A percentile compares a stretch with the other conserved stretches of the same genome.
Conservation (phyloP, 2,797 vertebrate genomes). For the Crenuchus spilurus region DNA sequence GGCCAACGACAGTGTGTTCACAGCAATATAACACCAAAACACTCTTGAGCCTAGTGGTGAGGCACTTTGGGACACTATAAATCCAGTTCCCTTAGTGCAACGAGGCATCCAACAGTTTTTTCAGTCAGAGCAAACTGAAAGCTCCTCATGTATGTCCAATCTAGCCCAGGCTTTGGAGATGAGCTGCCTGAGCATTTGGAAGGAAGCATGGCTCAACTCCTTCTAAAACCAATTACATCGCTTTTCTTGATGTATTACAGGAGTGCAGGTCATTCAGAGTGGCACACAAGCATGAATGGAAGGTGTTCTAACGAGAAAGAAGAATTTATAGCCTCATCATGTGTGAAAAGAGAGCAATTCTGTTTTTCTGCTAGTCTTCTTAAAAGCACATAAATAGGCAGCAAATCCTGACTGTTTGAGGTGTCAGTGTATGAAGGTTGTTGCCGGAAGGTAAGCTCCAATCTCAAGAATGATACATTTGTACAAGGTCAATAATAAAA, state of each 20-base stretch:
- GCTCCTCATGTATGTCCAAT: conserved; percentile 25
- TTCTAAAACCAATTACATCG: conserved; percentile 51
- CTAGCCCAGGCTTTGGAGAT: neutral
- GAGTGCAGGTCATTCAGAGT: conserved; percentile 18
- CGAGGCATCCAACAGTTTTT: conserved; percentile 4
- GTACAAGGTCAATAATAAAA: conserved; percentile 14
- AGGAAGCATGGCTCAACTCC: conserved; percentile 20
- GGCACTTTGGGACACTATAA: neutral
- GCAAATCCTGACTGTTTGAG: neutral
- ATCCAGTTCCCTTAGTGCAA: conserved; percentile 1
- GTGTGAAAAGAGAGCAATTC: neutral
- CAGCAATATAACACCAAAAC: conserved; percentile 25
- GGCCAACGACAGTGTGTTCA: neutral
- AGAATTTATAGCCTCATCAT: conserved; percentile 36
- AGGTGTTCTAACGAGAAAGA: conserved; percentile 25
- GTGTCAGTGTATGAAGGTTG: neutral
- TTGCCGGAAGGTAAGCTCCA: neutral
- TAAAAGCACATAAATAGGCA: conserved; percentile 22
- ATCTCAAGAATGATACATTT: conserved; percentile 2
- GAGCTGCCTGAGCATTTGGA: conserved; percentile 31
- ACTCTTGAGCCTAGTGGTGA: conserved; percentile 1
- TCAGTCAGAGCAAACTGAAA: conserved; percentile 2
- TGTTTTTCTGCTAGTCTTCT: neutral
- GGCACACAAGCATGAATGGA: conserved; percentile 20
- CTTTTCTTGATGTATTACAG: conserved; percentile 38